A percentile compares a stretch with the other conserved stretches of the same genome.
Conservation (phyloP, 2,888 invertebrate genomes). For the Hedychridium roseum region DNA sequence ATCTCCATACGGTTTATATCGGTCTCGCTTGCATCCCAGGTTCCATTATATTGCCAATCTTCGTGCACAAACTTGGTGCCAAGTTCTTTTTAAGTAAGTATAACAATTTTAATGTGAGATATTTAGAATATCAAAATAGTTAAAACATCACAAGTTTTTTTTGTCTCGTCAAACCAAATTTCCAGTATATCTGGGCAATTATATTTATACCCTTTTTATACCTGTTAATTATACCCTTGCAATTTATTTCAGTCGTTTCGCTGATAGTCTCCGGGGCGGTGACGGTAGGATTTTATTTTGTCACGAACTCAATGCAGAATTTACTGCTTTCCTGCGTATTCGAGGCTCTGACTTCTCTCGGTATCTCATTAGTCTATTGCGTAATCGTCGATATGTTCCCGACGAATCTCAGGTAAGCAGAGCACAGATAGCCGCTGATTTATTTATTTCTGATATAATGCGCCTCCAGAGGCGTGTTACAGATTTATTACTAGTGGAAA, state of each 20-base stretch:
- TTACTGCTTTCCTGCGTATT: conserved; percentile 80
- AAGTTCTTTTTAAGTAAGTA: conserved; percentile 82
- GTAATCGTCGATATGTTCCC: conserved; percentile 84
- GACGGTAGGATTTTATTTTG: conserved; percentile 79
- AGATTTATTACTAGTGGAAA: no score
- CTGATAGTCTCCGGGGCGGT: conserved; percentile 77
- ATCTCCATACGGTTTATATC: conserved; percentile 79
- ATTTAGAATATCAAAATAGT: no score
- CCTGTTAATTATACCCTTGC: neutral
- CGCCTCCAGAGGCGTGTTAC: no score
- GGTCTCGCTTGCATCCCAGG: conserved; percentile 83
- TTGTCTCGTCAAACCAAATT: no score
- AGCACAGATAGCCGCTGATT: conserved; percentile 6
- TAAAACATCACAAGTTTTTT: no score
- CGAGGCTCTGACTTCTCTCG: conserved; percentile 81
- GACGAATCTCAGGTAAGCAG: conserved; percentile 77
- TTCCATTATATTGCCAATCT: conserved; percentile 79
- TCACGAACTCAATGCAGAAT: conserved; percentile 75
- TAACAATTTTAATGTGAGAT: no score
- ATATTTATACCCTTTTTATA: conserved; percentile 5
- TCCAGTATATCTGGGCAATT: no score
- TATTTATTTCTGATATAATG: no score
- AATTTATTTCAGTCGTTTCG: conserved; percentile 76
- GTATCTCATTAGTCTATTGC: conserved; percentile 82
- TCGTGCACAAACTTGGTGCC: conserved; percentile 80